Evolutionary conservation across 2,888 invertebrate genomes (phyloP).

Genomic region (Scaptomyza cyrtandrae): DNA sequence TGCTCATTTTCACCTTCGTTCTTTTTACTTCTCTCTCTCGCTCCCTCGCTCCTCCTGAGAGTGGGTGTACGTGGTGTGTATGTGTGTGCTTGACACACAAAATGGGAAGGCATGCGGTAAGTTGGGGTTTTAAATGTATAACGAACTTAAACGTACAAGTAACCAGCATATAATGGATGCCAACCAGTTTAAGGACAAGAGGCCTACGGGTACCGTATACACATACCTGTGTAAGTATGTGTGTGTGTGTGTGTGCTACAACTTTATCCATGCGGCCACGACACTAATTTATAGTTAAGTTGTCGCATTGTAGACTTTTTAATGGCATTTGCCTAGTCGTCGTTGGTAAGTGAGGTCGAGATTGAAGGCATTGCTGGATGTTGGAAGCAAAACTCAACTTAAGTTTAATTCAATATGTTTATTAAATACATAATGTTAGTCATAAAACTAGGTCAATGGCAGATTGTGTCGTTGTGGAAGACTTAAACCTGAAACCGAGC

Average conservation of each 20-base stretch:
- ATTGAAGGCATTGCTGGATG: constrained; percentile 4
- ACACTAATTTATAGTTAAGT: constrained; percentile 71
- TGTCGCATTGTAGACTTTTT: constrained; percentile 59
- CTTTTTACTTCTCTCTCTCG: constrained; percentile 33
- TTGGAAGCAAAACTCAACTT: constrained; percentile 19
- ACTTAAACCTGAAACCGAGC: background rate
- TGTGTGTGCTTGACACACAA: constrained; percentile 75
- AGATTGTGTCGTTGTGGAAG: constrained; percentile 11
- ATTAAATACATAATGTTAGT: constrained; percentile 9
- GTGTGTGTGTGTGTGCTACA: constrained; percentile 16
- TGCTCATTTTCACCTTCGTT: constrained; percentile 73
- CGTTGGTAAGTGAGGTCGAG: too few relatives aligned
- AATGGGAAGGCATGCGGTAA: constrained; percentile 48
- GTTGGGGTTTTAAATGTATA: constrained; percentile 66
- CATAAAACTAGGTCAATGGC: constrained; percentile 57
- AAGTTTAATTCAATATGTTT: constrained; percentile 22
- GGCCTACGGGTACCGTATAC: constrained; percentile 56
- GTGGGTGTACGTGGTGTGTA: constrained; percentile 21
- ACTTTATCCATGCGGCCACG: constrained; percentile 60
- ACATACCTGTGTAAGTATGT: constrained; percentile 12
- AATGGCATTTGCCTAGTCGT: constrained; percentile 46
- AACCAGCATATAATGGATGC: constrained; percentile 76
- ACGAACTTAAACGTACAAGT: constrained; percentile 79
- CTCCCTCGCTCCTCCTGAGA: constrained; percentile 2
- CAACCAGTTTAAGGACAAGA: constrained; percentile 65